A percentile compares a stretch with the other conserved stretches of the same genome.
Evolutionary conservation across 2,888 invertebrate genomes (phyloP).

Genomic region (Epirrhoe tristata): DNA sequence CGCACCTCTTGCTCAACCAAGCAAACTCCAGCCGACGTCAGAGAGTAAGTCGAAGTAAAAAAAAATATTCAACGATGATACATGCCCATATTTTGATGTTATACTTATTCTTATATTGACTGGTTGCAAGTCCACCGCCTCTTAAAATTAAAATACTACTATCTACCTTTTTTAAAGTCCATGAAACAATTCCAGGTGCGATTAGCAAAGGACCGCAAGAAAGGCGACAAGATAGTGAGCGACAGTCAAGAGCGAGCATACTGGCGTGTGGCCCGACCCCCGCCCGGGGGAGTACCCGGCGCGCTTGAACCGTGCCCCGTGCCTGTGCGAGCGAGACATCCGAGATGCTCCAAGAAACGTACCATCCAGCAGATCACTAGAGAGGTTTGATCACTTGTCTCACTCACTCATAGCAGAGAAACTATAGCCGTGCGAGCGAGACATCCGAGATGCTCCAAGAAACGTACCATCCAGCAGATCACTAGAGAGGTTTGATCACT

Average conservation of each 20-base stretch:
- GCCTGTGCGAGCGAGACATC: conserved; percentile 90
- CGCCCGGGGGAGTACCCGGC: conserved; percentile 94
- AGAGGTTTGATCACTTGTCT: conserved; percentile 86
- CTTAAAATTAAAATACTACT: too few species aligned
- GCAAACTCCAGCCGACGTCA: too few species aligned
- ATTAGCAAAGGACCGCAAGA: conserved; percentile 96
- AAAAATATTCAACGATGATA: too few species aligned
- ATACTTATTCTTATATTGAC: too few species aligned
- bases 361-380: conserved; percentile 91
- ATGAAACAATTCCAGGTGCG: conserved; percentile 92
- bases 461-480: conserved; percentile 91
- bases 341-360: conserved; percentile 88
- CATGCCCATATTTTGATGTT: too few species aligned
- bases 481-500: conserved; percentile 88
- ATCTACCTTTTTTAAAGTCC: too few species aligned
- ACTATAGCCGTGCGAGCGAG: conserved; percentile 90
- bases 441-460: conserved; percentile 88
- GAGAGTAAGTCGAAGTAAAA: too few species aligned
- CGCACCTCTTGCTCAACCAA: too few species aligned
- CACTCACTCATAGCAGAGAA: conserved; percentile 71
- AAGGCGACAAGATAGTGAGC: conserved; percentile 97
- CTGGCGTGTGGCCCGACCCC: conserved; percentile 98
- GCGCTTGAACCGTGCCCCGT: conserved; percentile 95
- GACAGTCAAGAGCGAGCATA: conserved; percentile 99
- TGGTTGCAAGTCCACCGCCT: too few species aligned